Percentiles rank a stretch among this genome's conserved stretches.
These are phyloP conservation scores for Irena cyanogastra DNA, from an alignment of 2,113 vertebrate species.

Conservation along the genomic window DNA sequence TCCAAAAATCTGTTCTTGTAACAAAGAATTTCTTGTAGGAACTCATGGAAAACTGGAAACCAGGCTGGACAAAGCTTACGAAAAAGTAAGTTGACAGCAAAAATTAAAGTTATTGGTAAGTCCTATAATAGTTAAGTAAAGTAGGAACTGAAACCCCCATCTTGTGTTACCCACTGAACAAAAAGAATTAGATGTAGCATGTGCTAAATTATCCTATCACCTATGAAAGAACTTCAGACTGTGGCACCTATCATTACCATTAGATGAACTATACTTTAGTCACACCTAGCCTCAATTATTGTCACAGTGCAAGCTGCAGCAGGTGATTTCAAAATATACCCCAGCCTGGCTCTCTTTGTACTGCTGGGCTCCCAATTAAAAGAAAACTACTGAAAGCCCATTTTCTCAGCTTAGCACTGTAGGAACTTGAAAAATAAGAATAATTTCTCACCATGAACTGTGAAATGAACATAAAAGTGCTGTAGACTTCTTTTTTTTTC, in stretches of 20 bases:
- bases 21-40: neutral
- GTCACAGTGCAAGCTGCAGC: neutral
- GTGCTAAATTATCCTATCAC: constrained; percentile 48
- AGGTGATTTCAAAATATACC: neutral
- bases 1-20: neutral
- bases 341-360: neutral
- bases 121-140: neutral
- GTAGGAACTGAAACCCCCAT: neutral
- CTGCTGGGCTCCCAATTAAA: constrained; percentile 45
- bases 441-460: constrained; percentile 7
- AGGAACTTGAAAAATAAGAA: constrained; percentile 13
- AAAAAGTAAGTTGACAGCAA: neutral
- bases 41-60: neutral
- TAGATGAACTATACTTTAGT: neutral
- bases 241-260: neutral
- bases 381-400: constrained; percentile 10
- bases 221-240: neutral
- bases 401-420: constrained; percentile 15
- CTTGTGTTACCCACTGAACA: neutral
- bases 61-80: neutral
- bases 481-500: neutral
- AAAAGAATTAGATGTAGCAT: neutral
- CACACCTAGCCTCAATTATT: constrained; percentile 14
- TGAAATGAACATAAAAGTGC: constrained; percentile 7
- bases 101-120: neutral